A percentile compares a stretch with the other conserved stretches of the same genome.
phyloP scores from a whole-genome alignment of 2,888 invertebrate species.

The Cheilosia vernalis region DNA sequence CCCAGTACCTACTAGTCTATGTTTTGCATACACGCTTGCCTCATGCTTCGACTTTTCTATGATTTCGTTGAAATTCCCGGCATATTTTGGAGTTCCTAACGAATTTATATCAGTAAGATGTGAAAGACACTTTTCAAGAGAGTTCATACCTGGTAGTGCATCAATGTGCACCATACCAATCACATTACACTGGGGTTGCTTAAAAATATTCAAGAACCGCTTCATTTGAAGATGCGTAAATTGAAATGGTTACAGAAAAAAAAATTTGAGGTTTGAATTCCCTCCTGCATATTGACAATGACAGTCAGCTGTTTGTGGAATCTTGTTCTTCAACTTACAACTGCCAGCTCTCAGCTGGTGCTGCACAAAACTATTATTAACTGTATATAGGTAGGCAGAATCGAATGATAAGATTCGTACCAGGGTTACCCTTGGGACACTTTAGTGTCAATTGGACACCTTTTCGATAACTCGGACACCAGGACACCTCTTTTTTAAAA shows the following conservation, averaged over 20 bases:
- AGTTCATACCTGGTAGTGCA: conserved; percentile 87
- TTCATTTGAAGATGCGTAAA: conserved; percentile 79
- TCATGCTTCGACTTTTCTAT: conserved; percentile 86
- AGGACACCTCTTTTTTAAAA: too few species aligned
- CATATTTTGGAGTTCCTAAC: conserved; percentile 86
- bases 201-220: conserved; percentile 83
- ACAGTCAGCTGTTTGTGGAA: conserved; percentile 4
- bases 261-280: neutral
- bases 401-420: too few species aligned
- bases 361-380: too few species aligned
- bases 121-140: neutral
- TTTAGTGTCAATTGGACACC: too few species aligned
- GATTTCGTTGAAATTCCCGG: conserved; percentile 84
- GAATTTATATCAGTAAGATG: neutral
- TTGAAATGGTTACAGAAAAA: neutral
- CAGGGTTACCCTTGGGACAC: too few species aligned
- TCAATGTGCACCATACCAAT: conserved; percentile 90
- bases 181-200: conserved; percentile 83
- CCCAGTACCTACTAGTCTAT: conserved; percentile 84
- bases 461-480: too few species aligned
- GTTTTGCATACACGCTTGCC: conserved; percentile 86
- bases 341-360: too few species aligned
- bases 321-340: too few species aligned
- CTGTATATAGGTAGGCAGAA: too few species aligned
- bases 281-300: neutral